Evolutionary conservation across 2,113 vertebrate species (phyloP).

Genomic region (Percina caprodes): DNA sequence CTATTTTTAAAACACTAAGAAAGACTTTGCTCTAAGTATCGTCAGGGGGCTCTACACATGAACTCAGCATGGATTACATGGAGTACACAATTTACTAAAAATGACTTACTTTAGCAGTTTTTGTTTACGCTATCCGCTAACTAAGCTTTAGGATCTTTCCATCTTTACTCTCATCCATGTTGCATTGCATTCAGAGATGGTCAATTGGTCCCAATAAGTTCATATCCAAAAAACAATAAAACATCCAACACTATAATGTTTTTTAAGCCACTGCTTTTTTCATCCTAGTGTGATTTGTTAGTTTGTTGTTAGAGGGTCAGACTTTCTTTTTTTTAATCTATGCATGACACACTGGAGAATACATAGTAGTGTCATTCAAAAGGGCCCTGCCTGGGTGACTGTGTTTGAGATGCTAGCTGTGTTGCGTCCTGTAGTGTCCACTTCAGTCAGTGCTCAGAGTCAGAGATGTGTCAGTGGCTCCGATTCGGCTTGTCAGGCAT

Average conservation of each 20-base stretch:
- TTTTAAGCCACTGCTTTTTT: neutral
- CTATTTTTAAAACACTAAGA: no score
- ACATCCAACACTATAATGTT: neutral
- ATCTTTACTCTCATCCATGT: no score
- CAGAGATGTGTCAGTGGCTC: conserved; percentile 79
- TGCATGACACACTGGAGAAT: conserved; percentile 35
- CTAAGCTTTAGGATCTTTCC: no score
- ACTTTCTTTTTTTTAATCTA: conserved; percentile 20
- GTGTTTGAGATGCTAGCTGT: conserved; percentile 69
- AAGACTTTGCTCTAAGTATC: no score
- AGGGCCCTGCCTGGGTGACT: conserved; percentile 58
- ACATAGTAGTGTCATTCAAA: conserved; percentile 50
- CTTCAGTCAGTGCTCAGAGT: conserved; percentile 74
- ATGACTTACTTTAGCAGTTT: no score
- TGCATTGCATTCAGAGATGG: no score
- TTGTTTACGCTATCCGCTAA: no score
- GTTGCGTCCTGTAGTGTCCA: conserved; percentile 71
- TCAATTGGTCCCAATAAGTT: neutral
- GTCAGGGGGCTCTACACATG: no score
- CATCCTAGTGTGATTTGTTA: neutral
- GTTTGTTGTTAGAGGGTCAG: neutral
- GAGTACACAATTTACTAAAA: no score
- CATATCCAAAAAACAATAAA: neutral
- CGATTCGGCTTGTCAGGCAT: conserved; percentile 84
- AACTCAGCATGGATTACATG: no score